These are phyloP conservation scores for Stegostoma tigrinum DNA, from an alignment of 2,113 vertebrate species.

Conservation along the genomic window DNA sequence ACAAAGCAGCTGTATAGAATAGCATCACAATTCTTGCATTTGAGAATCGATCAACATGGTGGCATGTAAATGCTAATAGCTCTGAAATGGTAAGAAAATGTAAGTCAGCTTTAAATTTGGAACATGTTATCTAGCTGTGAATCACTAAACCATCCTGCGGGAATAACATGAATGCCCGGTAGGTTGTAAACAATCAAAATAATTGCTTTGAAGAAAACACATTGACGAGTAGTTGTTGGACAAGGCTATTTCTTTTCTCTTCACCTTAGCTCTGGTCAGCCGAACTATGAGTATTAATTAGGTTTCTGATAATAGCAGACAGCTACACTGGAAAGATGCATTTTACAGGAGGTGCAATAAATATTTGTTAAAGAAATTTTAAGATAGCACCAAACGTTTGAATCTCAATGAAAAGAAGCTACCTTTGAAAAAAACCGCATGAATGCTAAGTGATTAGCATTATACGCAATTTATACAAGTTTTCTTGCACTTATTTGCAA, in stretches of 20 bases:
- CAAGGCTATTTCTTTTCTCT: background rate
- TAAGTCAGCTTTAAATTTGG: background rate
- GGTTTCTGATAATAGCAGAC: background rate
- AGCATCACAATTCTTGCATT: background rate
- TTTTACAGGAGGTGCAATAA: background rate
- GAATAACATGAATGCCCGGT: background rate
- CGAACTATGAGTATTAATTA: background rate
- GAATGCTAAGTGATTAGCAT: no score
- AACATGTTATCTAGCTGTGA: background rate
- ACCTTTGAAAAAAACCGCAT: no score
- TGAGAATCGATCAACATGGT: background rate
- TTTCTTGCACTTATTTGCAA: no score
- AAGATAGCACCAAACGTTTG: background rate
- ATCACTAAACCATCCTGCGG: background rate
- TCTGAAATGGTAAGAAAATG: background rate
- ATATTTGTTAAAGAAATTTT: background rate
- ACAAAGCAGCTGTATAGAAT: background rate
- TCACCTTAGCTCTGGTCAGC: background rate
- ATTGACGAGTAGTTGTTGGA: background rate
- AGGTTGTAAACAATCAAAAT: background rate
- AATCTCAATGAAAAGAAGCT: no score
- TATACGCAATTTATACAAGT: no score
- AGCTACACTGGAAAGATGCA: background rate
- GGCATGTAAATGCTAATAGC: background rate
- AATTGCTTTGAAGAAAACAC: background rate